Evolutionary conservation across 2,888 invertebrate genomes (phyloP), one percentile per base, ranked within the genome.

Genomic region (Creontiades dilutus): DNA sequence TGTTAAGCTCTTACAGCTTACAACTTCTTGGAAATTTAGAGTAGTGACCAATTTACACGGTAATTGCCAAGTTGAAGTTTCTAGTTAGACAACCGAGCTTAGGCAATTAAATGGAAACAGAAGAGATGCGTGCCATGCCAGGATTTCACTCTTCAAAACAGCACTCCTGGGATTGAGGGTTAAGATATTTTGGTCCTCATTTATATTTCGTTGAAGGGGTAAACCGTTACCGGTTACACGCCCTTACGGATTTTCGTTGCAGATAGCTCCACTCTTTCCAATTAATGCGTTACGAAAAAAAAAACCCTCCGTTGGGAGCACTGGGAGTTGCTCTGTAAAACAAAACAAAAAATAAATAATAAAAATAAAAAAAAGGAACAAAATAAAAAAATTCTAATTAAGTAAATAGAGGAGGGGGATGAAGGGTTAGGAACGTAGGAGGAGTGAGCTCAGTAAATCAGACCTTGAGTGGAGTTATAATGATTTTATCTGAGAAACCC

Each of bases 401-500:
- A 88, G 88, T 80, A 88, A 88, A 88, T 88, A 88, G 16, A 80
- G 28, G 55, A 48, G 23, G 47, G n/a, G 75, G 80, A 7, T 23
- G 57, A 78, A 47, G 55, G 88, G 57, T 23, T 27, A 48, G 82
- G 19, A 52, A 68, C 68, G 68, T 68, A 68, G 7, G 68, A 23
- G 68, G 68, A 68, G 68, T 68, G 52, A 82, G 47, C 48, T 78
- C 88, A 88, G 88, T 88, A 88, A 88, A 88, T 88, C 88, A 88
- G 88, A 28, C 88, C 78, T 68, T 88, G 88, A 88, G 88, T 88
- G 88, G 89, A 89, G 84, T 89, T 89, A 89, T 89, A 89, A 89
- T 89, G 89, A 89, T 89, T 89, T 89, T 89, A 89, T 89, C 89
- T 89, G 89, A 89, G 89, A 19, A 88, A 75, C 68, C 48, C n/a